Evolutionary conservation across 2,888 invertebrate species (phyloP), one percentile per base, ranked within the genome.

Genomic region (Drosophila helvetica): DNA sequence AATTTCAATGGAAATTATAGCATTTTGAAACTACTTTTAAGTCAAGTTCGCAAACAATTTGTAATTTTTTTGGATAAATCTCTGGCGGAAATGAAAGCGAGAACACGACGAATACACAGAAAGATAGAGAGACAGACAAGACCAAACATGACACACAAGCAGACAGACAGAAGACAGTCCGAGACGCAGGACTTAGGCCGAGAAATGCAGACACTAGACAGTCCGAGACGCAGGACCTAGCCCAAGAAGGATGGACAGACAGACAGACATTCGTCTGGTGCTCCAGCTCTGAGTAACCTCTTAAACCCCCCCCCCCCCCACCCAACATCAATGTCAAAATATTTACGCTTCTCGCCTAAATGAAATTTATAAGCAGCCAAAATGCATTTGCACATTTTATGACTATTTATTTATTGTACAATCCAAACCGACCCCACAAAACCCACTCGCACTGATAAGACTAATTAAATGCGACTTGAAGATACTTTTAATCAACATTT

Each of bases 321-420:
- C 22, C 53, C 19, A 67, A 65, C 54, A 64, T 67, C 67, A 69
- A 62, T 73, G 68, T 57, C 72, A 50, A 56, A 70, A 68, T 66
- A 52, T 57, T 66, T 66, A 66, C 60, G 52, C 60, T 61, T 61
- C 53, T 52, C n/a, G 25, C 33, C n/a, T 52, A 69, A 69, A 52
- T 54, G 25, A 74, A 74, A 58, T 74, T 64, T 58, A 59, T 72
- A 57, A 51, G 60, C 47, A 18, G 12, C 50, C 42, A 7, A 61
- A 55, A 30, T 53, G 58, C 57, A 45, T 66, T 74, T 78, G 75
- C 78, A 78, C 71, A 66, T 38, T 55, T 63, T 58, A 45, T 22
- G n/a, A 7, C 7, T n/a, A 47, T 57, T 53, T 60, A 69, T 33
- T 65, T 58, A 9, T 52, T 18, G 22, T 55, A 7, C n/a, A 38